phyloP scores from a whole-genome alignment of 2,888 invertebrate genomes.

The Frankliniella intonsa region DNA sequence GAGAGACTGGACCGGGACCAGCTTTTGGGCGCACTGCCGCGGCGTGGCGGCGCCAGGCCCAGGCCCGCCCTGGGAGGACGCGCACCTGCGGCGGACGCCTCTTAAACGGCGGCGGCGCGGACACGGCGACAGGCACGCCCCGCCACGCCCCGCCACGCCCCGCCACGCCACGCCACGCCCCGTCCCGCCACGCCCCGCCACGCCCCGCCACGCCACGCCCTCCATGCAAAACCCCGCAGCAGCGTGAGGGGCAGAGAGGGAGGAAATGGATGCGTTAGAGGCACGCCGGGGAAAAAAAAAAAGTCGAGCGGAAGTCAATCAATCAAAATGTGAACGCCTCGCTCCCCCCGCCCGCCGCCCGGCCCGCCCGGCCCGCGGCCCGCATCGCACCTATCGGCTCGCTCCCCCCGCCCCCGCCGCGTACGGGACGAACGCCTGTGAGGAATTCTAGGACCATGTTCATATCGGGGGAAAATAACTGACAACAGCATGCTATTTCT shows the following conservation, averaged over 20 bases:
- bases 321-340: constrained; percentile 5
- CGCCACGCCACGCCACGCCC: background rate
- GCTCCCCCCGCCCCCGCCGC: no score
- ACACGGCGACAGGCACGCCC: background rate
- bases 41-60: background rate
- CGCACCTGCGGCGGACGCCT: background rate
- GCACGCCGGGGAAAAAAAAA: background rate
- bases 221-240: background rate
- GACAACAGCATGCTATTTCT: no score
- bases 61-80: background rate
- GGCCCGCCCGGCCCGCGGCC: background rate
- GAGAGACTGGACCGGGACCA: no score
- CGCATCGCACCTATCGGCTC: no score
- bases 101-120: background rate
- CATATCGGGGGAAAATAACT: no score
- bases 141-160: no score
- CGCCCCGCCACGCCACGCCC: background rate
- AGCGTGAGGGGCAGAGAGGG: background rate
- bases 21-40: background rate
- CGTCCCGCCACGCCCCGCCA: background rate
- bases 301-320: constrained; percentile 8
- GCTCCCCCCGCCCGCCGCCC: background rate
- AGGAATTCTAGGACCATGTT: no score
- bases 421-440: no score
- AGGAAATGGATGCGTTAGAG: constrained; percentile 16